A percentile compares a stretch with the other conserved stretches of the same genome.
Conservation (phyloP, 2,888 invertebrate species). For the Crioceris asparagi region DNA sequence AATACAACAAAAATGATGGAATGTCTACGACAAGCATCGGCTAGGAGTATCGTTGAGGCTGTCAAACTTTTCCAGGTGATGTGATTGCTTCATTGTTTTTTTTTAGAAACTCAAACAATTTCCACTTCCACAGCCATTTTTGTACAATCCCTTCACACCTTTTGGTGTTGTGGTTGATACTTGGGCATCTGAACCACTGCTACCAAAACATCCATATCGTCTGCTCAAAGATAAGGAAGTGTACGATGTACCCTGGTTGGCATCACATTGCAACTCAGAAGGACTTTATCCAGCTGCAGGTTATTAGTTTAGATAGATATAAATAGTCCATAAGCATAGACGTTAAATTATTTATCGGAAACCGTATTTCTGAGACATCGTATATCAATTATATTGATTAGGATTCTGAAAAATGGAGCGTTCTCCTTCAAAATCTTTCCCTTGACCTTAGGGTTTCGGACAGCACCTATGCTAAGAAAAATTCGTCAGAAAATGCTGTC, state of each 20-base stretch:
- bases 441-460: no score
- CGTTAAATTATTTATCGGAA: no score
- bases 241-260: constrained; percentile 57
- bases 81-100: no score
- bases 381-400: no score
- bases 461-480: no score
- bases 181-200: constrained; percentile 47
- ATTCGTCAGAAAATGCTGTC: no score
- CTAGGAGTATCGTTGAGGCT: constrained; percentile 27
- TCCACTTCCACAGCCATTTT: constrained; percentile 45
- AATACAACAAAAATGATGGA: constrained; percentile 40
- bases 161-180: constrained; percentile 63
- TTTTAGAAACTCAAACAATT: no score
- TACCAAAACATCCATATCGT: constrained; percentile 53
- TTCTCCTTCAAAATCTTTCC: no score
- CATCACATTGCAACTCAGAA: constrained; percentile 58
- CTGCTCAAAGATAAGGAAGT: constrained; percentile 49
- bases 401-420: no score
- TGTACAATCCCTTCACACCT: constrained; percentile 58
- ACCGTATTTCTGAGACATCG: no score
- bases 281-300: constrained; percentile 63
- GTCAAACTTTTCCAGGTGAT: constrained; percentile 41
- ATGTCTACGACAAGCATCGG: constrained; percentile 53
- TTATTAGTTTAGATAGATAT: no score
- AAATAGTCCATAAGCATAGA: no score